These are phyloP conservation scores for Anguilla marmorata DNA, from an alignment of 2,797 vertebrate genomes.

Conservation along the genomic window DNA sequence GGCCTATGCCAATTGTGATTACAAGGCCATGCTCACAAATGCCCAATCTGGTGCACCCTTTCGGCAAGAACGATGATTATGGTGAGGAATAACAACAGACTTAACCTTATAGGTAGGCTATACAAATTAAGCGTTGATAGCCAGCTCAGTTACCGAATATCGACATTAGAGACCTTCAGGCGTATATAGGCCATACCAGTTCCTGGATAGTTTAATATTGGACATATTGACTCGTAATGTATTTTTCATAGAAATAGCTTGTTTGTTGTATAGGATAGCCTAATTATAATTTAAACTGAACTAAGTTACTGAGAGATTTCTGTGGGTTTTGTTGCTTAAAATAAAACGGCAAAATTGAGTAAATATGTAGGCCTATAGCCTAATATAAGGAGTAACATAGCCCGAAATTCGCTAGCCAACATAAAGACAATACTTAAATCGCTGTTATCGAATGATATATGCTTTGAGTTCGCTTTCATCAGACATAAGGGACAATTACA, in stretches of 20 bases:
- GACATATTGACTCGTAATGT: slow-evolving; percentile 4
- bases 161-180: background rate
- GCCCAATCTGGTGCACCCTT: background rate
- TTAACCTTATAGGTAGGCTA: too few relatives aligned
- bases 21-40: background rate
- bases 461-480: background rate
- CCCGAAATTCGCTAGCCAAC: background rate
- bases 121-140: background rate
- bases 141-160: background rate
- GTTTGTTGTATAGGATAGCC: background rate
- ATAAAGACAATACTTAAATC: background rate
- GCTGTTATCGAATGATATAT: background rate
- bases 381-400: background rate
- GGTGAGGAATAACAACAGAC: background rate
- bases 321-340: background rate
- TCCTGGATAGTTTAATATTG: background rate
- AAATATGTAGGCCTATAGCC: background rate
- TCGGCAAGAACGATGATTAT: background rate
- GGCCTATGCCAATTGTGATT: background rate
- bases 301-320: background rate
- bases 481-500: background rate
- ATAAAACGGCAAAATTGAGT: background rate
- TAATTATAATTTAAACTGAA: background rate
- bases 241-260: background rate
- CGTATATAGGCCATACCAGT: too few relatives aligned